Conservation (phyloP, 2,797 vertebrate genomes). For the Danionella dracula region DNA sequence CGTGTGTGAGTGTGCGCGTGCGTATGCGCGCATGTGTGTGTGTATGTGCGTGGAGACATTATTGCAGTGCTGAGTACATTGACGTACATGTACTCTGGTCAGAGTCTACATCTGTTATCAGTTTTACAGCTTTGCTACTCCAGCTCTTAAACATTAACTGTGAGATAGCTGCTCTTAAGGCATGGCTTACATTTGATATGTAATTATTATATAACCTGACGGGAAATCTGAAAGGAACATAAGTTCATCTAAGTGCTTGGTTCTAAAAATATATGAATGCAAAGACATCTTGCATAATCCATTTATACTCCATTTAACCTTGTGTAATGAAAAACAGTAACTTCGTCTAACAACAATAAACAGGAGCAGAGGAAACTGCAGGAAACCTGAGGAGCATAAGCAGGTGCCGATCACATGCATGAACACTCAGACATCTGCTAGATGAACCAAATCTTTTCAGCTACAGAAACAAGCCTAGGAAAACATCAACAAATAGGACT, state of each 20-base stretch:
- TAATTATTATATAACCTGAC: no score
- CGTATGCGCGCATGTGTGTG: background rate
- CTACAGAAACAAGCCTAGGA: no score
- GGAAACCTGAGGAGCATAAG: background rate
- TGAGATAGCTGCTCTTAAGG: background rate
- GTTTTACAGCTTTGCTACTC: background rate
- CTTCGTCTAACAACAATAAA: background rate
- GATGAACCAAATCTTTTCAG: background rate
- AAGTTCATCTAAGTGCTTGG: no score
- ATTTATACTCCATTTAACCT: no score
- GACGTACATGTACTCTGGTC: conserved; percentile 1
- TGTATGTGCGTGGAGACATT: background rate
- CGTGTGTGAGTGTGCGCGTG: background rate
- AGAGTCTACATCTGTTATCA: conserved; percentile 6
- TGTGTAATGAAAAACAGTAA: no score
- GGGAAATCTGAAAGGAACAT: no score
- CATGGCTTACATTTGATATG: background rate
- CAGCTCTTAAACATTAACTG: conserved; percentile 16
- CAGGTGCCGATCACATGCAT: conserved; percentile 1
- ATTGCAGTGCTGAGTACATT: background rate
- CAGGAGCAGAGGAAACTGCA: background rate
- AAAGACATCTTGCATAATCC: no score
- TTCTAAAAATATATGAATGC: no score
- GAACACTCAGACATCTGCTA: background rate
- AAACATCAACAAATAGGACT: background rate